Percentiles rank a stretch among this genome's conserved stretches.
Evolutionary conservation across 1,140 invertebrate genomes (phyloP).

Genomic region (Antheraea mylitta): DNA sequence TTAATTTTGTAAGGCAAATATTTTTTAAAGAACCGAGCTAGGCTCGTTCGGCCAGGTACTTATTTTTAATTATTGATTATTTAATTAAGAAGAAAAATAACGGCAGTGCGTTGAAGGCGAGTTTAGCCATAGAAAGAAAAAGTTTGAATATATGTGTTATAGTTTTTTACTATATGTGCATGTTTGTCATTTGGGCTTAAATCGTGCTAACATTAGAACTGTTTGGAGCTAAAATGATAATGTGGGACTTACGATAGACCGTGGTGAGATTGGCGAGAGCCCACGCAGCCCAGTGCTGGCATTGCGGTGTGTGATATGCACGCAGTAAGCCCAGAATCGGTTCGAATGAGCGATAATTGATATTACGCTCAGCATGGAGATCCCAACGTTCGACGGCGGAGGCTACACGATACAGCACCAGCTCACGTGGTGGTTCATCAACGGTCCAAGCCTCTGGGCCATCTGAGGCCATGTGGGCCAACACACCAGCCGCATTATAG

Average conservation of each 20-base stretch:
- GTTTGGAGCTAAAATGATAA: not conserved
- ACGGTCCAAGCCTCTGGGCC: constrained; percentile 91
- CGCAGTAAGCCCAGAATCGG: constrained; percentile 92
- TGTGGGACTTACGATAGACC: constrained; percentile 89
- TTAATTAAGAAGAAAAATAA: too few species aligned
- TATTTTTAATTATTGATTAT: too few species aligned
- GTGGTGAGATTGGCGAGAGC: constrained; percentile 96
- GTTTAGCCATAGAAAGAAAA: too few species aligned
- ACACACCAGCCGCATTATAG: constrained; percentile 97
- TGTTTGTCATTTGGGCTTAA: too few species aligned
- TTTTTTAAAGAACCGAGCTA: too few species aligned
- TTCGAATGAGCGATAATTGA: constrained; percentile 97
- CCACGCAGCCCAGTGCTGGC: constrained; percentile 98
- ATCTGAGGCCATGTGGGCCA: constrained; percentile 97
- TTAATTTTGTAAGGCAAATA: too few species aligned
- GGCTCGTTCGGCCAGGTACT: too few species aligned
- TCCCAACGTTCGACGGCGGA: constrained; percentile 93
- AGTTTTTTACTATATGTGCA: too few species aligned
- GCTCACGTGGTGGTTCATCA: constrained; percentile 82
- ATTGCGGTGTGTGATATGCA: constrained; percentile 91
- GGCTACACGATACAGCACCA: constrained; percentile 88
- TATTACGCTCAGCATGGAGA: constrained; percentile 91
- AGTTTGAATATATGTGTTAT: too few species aligned
- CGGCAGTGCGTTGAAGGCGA: too few species aligned
- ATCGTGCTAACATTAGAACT: too few species aligned